These are phyloP conservation scores for Sturnus vulgaris DNA, from an alignment of 2,113 vertebrate species.

Conservation along the genomic window DNA sequence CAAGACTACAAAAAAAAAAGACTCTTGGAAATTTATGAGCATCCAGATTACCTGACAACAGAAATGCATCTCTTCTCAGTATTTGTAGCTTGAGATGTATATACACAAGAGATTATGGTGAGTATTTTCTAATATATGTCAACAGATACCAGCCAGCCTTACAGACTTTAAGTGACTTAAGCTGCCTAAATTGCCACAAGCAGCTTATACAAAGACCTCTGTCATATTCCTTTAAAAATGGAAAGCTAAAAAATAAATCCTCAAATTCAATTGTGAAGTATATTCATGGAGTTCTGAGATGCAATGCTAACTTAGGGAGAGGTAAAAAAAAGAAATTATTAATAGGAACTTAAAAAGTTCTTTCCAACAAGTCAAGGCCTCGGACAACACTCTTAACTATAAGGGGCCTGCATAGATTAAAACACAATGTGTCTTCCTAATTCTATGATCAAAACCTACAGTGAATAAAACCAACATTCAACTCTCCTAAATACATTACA, in stretches of 20 bases:
- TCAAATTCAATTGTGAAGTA: background rate
- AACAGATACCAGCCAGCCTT: background rate
- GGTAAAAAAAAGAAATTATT: background rate
- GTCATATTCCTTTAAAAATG: background rate
- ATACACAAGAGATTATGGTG: background rate
- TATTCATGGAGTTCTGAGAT: background rate
- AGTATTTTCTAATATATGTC: conserved; percentile 12
- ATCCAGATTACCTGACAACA: background rate
- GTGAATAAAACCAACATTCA: background rate
- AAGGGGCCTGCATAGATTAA: background rate
- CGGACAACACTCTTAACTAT: background rate
- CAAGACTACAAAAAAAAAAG: background rate
- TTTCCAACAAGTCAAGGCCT: background rate
- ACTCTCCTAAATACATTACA: background rate
- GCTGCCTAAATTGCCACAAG: background rate
- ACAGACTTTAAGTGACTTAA: background rate
- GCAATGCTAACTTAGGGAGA: background rate
- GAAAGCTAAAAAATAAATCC: background rate
- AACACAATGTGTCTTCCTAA: background rate
- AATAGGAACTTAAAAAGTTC: background rate
- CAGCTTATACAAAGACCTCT: background rate
- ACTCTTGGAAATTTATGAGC: background rate
- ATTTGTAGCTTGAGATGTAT: background rate
- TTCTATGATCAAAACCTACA: background rate
- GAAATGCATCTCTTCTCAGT: background rate